Evolutionary conservation across 2,113 vertebrate species (phyloP).

Genomic region (Scolopax mira): DNA sequence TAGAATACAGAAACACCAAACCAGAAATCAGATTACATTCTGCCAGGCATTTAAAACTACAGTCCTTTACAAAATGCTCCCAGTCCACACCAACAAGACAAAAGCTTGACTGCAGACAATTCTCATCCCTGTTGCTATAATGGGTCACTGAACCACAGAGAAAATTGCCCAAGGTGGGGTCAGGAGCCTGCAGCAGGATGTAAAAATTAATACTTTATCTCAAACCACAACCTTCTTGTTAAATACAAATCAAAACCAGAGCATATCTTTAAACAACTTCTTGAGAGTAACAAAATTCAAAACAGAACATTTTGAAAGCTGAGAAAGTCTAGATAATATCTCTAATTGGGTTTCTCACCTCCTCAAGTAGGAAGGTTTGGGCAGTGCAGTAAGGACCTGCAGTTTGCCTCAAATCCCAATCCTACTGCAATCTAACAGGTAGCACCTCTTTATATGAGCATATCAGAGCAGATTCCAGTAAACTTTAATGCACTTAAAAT

Average conservation of each 20-base stretch:
- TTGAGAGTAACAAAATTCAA: neutral
- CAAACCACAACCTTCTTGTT: neutral
- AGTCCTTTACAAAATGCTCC: neutral
- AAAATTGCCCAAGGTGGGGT: neutral
- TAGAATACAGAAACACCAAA: neutral
- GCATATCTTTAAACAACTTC: neutral
- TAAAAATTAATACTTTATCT: neutral
- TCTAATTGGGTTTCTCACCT: neutral
- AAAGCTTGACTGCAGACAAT: neutral
- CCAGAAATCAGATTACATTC: neutral
- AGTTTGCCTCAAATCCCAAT: neutral
- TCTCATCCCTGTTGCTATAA: neutral
- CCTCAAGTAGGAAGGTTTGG: neutral
- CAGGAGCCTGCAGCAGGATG: neutral
- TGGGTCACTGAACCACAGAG: neutral
- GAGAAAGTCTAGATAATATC: neutral
- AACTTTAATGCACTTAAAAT: neutral
- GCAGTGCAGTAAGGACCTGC: neutral
- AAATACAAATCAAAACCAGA: neutral
- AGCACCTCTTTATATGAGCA: neutral
- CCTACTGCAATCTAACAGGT: neutral
- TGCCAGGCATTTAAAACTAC: neutral
- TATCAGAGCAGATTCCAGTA: neutral
- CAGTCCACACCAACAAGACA: neutral
- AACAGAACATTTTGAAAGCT: neutral